Evolutionary conservation across 2,797 vertebrate genomes (phyloP).

Genomic region (Apogon talboti): DNA sequence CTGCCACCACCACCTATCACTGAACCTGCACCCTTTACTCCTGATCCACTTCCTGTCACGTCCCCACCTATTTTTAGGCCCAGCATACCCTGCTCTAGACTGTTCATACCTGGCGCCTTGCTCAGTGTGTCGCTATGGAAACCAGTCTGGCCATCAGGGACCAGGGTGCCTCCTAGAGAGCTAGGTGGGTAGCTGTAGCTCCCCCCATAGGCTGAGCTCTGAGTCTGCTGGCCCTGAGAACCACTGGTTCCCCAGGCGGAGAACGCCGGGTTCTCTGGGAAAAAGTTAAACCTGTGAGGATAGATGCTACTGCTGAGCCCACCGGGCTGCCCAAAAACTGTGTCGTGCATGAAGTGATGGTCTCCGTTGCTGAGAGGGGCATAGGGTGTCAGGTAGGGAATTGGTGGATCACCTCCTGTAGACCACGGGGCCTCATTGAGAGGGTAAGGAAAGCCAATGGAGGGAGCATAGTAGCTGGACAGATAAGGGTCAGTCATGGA

Average conservation of each 20-base stretch:
- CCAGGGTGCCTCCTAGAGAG: slow-evolving; percentile 94
- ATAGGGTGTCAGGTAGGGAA: slow-evolving; percentile 97
- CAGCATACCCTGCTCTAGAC: slow-evolving; percentile 97
- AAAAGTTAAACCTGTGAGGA: slow-evolving; percentile 95
- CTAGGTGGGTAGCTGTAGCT: slow-evolving; percentile 98
- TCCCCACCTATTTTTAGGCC: slow-evolving; percentile 95
- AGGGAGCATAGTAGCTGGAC: slow-evolving; percentile 97
- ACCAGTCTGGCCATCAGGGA: slow-evolving; percentile 93
- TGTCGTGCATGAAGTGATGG: slow-evolving; percentile 98
- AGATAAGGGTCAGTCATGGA: slow-evolving; percentile 99
- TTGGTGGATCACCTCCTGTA: slow-evolving; percentile 96
- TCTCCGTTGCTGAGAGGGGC: slow-evolving; percentile 98
- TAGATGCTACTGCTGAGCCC: slow-evolving; percentile 97
- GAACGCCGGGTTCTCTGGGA: slow-evolving; percentile 97
- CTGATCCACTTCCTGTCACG: slow-evolving; percentile 86
- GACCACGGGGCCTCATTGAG: slow-evolving; percentile 99
- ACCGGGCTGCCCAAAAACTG: slow-evolving; percentile 96
- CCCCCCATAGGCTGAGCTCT: slow-evolving; percentile 94
- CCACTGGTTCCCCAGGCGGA: slow-evolving; percentile 97
- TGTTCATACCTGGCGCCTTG: slow-evolving; percentile 98
- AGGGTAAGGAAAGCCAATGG: slow-evolving; percentile 97
- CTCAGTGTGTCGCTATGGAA: slow-evolving; percentile 95
- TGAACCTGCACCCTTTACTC: slow-evolving; percentile 92
- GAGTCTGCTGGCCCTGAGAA: slow-evolving; percentile 97
- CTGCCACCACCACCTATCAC: slow-evolving; percentile 88